A percentile compares a stretch with the other conserved stretches of the same genome.
Evolutionary conservation across 2,797 vertebrate genomes (phyloP).

Genomic region (Hyperoplus immaculatus): DNA sequence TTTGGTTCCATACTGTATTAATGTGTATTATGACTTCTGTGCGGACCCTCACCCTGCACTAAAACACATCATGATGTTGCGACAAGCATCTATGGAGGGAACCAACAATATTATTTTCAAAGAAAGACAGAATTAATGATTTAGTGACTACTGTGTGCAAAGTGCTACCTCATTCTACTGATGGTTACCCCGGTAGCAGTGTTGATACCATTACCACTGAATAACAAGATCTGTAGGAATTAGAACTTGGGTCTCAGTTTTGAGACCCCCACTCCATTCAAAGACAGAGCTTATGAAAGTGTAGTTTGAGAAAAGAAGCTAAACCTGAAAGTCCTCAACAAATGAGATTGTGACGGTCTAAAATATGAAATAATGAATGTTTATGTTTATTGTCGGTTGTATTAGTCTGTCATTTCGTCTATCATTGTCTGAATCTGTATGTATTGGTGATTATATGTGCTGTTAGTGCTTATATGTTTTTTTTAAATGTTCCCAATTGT

Average conservation of each 20-base stretch:
- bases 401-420: no score
- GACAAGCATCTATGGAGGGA: conserved; percentile 14
- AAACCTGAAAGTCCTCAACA: neutral
- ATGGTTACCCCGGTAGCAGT: conserved; percentile 2
- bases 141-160: conserved; percentile 17
- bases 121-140: conserved; percentile 24
- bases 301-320: neutral
- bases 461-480: no score
- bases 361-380: no score
- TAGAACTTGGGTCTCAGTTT: neutral
- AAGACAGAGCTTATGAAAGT: neutral
- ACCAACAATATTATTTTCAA: conserved; percentile 17
- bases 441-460: no score
- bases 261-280: neutral
- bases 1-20: conserved; percentile 4
- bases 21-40: neutral
- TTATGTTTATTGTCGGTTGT: no score
- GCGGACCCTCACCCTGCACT: neutral
- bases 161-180: conserved; percentile 13
- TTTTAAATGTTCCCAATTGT: no score
- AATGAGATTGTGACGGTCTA: neutral
- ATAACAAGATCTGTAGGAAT: conserved; percentile 7
- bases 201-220: neutral
- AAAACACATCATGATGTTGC: conserved; percentile 10
- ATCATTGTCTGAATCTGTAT: no score